Evolutionary conservation across 1,140 invertebrate genomes (phyloP), one percentile per base, ranked within the genome.

Genomic region (Gonatopus flavifemur): DNA sequence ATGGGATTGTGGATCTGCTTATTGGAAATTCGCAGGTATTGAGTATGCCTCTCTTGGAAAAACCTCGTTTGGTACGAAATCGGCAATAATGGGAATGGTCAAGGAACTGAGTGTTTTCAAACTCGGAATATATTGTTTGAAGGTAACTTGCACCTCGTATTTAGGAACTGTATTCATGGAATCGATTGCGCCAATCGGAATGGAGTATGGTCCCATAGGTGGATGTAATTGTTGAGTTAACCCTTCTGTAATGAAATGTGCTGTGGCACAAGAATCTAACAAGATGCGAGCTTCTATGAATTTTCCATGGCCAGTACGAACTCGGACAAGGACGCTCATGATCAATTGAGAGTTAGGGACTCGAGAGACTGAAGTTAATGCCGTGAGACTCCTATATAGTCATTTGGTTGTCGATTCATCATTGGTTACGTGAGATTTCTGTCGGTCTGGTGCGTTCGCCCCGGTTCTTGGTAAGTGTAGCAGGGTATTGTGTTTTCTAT

Each of bases 241-340:
- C 4, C 19, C 7, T 37, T 55, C 32, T 0, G 52, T 55, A 5
- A 58, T 55, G n/a, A 57, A 61, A 31, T 58, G 54, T 0, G 44
- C 32, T 0, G 55, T 38, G 1, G 49, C 30, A n/a, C 48, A 43
- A 9, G 55, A 52, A 10, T 57, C 55, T 2, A 57, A 13, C 3
- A 57, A 31, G 0, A 19, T 31, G 1, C 48, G 38, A n/a, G 25
- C 25, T 28, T 28, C 25, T 6, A 28, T 12, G 25, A 12, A 28
- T 28, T 28, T 28, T 7, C 12, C 25, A 28, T 28, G 6, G 6
- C 6, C 25, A 28, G 6, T 12, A 7, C 12, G 25, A 28, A 28
- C 25, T 6, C 12, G 6, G 25, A 28, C 12, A 7, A 28, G 6
- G 6, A 12, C 25, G 25, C 25, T 28, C 25, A 28, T 28, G 6